phyloP scores from a whole-genome alignment of 2,888 invertebrate genomes.

The Mactromeris polynyma region DNA sequence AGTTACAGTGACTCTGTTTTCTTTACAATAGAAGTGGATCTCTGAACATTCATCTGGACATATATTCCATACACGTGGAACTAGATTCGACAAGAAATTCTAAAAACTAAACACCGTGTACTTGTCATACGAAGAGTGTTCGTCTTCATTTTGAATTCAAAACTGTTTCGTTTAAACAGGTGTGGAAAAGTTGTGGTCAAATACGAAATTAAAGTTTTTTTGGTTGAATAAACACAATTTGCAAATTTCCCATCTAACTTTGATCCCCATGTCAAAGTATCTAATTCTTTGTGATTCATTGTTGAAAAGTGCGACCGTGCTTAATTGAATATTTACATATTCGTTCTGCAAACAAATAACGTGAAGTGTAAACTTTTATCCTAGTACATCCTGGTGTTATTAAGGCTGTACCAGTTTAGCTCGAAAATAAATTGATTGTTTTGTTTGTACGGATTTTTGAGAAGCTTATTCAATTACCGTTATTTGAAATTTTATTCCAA shows the following conservation, averaged over 20 bases:
- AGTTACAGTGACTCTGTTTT: no score
- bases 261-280: background rate
- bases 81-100: no score
- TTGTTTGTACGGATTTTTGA: background rate
- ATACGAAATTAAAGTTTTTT: background rate
- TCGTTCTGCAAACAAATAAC: background rate
- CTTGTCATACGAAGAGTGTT: background rate
- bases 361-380: background rate
- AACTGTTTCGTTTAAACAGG: background rate
- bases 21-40: no score
- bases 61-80: no score
- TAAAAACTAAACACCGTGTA: background rate
- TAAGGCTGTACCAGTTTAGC: background rate
- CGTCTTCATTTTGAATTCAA: background rate
- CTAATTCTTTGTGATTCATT: background rate
- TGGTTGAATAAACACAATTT: background rate
- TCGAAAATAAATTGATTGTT: background rate
- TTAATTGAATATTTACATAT: conserved; percentile 13
- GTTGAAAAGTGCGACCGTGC: background rate
- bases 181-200: background rate
- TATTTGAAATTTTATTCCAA: background rate
- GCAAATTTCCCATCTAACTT: background rate
- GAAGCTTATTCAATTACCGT: background rate
- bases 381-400: background rate
- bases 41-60: no score